phyloP scores from a whole-genome alignment of 2,797 vertebrate species.

The Gymnoscopelus braueri region DNA sequence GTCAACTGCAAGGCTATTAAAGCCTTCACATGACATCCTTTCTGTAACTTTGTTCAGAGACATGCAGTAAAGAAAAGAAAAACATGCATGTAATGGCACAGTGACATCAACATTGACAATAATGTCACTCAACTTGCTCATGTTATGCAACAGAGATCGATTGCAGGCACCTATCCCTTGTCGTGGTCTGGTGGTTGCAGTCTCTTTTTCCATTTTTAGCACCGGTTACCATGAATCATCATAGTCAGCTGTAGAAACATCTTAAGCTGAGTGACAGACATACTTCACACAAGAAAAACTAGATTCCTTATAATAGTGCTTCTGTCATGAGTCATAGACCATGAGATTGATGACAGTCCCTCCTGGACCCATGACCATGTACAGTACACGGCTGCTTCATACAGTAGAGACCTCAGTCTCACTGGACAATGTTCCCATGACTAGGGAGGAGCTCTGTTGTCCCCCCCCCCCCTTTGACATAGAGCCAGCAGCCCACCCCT shows the following conservation, averaged over 20 bases:
- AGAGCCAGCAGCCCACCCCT: slow-evolving; percentile 47
- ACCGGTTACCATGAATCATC: background rate
- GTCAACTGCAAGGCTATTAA: too few species aligned
- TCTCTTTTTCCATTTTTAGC: slow-evolving; percentile 12
- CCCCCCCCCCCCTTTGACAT: slow-evolving; percentile 37
- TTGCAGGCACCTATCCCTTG: background rate
- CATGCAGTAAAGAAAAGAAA: slow-evolving; percentile 3
- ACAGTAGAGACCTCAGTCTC: background rate
- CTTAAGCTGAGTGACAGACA: background rate
- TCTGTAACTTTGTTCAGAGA: background rate
- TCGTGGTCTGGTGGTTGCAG: too few species aligned
- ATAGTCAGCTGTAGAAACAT: background rate
- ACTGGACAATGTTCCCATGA: slow-evolving; percentile 56
- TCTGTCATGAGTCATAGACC: slow-evolving; percentile 20
- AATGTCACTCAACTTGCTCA: slow-evolving; percentile 13
- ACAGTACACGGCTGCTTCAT: slow-evolving; percentile 1
- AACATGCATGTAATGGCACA: background rate
- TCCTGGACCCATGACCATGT: background rate
- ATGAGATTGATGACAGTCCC: background rate
- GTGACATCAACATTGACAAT: slow-evolving; percentile 3
- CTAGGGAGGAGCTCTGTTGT: slow-evolving; percentile 48
- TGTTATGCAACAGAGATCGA: slow-evolving; percentile 24
- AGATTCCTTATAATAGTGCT: background rate
- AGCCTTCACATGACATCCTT: too few species aligned
- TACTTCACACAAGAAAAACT: slow-evolving; percentile 4